Base-by-base conservation (phyloP, 2,888 invertebrate species). In the Alcis repandata region DNA sequence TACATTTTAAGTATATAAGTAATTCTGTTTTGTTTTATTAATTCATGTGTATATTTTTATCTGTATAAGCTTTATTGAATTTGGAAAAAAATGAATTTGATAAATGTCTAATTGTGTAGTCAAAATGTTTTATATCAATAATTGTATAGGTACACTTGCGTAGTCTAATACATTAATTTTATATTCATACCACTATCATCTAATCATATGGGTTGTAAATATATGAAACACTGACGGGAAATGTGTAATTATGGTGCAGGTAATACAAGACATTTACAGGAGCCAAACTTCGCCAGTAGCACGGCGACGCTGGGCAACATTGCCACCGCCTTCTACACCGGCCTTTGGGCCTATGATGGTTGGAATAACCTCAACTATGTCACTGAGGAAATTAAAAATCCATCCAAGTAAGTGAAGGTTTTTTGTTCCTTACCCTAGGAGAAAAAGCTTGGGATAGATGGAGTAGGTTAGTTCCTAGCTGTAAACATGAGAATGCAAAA, bases 351-450 rank as follows among this genome's bases (percentile, higher is more conserved):
- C 68, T 98, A 98, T 91, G 98, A 98, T 88, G 98, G 98, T 78
- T 98, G 98, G 98, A 99, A 99, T 91, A 99, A 99, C 92, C 95
- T 99, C 77, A 99, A 99, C 94, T 99, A 98, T 94, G 99, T 99
- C 70, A 99, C 99, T 71, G 99, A 99, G 93, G 99, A 99, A 94
- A 97, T 99, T 75, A 97, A 98, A 91, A 98, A 99, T 91, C 99
- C 99, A 67, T 98, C 96, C 90, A 96, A 95, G 96, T 96, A 94
- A 94, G 95, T 94, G 27, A 43, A 17, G n/a, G n/a, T n/a, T n/a
- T n/a, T n/a, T n/a, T n/a, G n/a, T n/a, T n/a, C n/a, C n/a, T n/a
- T n/a, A n/a, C n/a, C n/a, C n/a, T n/a, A n/a, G n/a, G n/a, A n/a
- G n/a, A n/a, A n/a, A n/a, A n/a, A n/a, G n/a, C n/a, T n/a, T n/a